phyloP scores from a whole-genome alignment of 2,888 invertebrate genomes.

The Automeris io region DNA sequence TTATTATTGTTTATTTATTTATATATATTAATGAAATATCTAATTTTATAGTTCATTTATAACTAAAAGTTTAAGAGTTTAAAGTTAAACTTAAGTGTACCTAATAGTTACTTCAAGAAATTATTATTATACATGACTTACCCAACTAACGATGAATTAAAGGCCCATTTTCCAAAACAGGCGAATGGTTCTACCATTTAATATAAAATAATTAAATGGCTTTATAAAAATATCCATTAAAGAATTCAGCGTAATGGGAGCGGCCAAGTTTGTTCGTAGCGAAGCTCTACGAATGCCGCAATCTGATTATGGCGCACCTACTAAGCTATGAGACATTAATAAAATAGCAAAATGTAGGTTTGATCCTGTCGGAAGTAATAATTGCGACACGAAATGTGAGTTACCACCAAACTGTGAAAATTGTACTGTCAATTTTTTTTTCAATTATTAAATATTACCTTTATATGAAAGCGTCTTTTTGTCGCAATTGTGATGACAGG shows the following conservation, averaged over 20 bases:
- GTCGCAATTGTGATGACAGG: no score
- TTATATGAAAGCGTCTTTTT: no score
- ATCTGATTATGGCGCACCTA: slow-evolving; percentile 74
- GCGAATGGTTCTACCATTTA: background rate
- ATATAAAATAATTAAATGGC: background rate
- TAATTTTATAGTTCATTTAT: no score
- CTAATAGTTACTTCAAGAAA: background rate
- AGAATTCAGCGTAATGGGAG: slow-evolving; percentile 43
- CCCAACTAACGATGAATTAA: background rate
- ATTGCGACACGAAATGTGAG: no score
- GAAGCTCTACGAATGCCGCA: slow-evolving; percentile 72
- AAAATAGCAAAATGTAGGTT: slow-evolving; percentile 5
- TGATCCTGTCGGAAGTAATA: no score
- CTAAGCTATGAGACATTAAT: slow-evolving; percentile 35
- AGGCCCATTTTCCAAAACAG: background rate
- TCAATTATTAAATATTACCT: no score
- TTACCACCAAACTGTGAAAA: no score
- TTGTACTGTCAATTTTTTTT: no score
- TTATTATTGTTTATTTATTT: no score
- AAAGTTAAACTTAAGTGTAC: no score
- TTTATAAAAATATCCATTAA: background rate
- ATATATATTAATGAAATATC: no score
- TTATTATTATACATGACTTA: background rate
- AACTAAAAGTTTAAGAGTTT: background rate
- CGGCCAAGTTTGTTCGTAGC: slow-evolving; percentile 49